Evolutionary conservation across 2,113 vertebrate genomes (phyloP), one percentile per base, ranked within the genome.

Genomic region (Cheirogaleus medius): DNA sequence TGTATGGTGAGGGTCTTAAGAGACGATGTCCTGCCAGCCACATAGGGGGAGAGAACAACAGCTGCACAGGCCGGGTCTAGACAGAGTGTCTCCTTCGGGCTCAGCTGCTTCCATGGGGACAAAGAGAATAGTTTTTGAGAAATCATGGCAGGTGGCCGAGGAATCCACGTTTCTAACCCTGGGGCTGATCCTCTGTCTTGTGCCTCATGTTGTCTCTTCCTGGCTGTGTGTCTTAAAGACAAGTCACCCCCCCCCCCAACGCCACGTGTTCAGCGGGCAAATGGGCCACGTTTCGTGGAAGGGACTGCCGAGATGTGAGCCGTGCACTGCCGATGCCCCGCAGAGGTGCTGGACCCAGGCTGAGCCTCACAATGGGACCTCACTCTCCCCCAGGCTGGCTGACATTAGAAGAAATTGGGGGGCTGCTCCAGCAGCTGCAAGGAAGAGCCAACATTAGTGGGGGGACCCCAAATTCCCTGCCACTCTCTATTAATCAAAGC

Each of bases 81-180:
- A 4, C 4, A 2, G 15, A 9, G 34, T 0, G 44, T 64, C 44
- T 78, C 15, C 34, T 3, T 0, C 3, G 6, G 60, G 8, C 14
- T 13, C 81, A 49, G 32, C 2, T 21, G 27, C n/a, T 49, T 47
- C 25, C 1, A 14, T 2, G 21, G 42, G 37, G 60, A 71, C 32
- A 56, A 44, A 49, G n/a, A 14, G 44, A 20, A 18, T 42, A 37
- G 10, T 18, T 54, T 80, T 71, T 21, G 13, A 44, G 87, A 23
- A 77, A 32, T 42, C 0, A 0, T 23, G 2, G 21, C 17, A 25
- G 13, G 17, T 0, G 13, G 12, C 34, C 34, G 0, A n/a, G 52
- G 77, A 58, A 52, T 32, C 77, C 8, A 21, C 1, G 47, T 47
- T 17, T 64, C 63, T 82, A 6, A n/a, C 37, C 39, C 21, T 4